Conservation (phyloP, 2,888 invertebrate genomes). For the Euclidia mi region DNA sequence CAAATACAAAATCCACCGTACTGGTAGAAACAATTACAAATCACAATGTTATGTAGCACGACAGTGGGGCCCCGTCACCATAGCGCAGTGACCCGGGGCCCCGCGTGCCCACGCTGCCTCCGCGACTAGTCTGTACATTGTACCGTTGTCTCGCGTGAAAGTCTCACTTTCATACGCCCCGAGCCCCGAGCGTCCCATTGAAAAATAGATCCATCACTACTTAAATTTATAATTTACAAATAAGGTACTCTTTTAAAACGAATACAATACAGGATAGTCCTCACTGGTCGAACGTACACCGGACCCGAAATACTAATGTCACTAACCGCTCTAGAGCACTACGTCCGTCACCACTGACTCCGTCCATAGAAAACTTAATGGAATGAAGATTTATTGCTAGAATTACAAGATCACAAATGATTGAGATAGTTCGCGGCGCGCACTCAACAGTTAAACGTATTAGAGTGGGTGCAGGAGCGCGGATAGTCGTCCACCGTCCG, state of each 20-base stretch:
- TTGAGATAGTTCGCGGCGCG: constrained; percentile 69
- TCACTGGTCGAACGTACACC: constrained; percentile 67
- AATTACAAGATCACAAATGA: constrained; percentile 89
- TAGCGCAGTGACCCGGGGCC: constrained; percentile 53
- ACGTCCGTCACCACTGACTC: constrained; percentile 77
- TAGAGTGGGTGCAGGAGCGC: constrained; percentile 84
- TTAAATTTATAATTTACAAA: constrained; percentile 89
- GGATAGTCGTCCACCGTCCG: constrained; percentile 76
- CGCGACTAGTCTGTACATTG: constrained; percentile 87
- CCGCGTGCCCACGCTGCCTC: constrained; percentile 36
- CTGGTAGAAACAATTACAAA: constrained; percentile 81
- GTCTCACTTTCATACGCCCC: constrained; percentile 83
- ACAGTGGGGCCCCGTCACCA: constrained; percentile 57
- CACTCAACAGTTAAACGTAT: constrained; percentile 89
- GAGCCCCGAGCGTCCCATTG: constrained; percentile 72
- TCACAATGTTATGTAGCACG: constrained; percentile 79
- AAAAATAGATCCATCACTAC: constrained; percentile 89
- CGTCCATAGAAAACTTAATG: constrained; percentile 85
- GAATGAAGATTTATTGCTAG: constrained; percentile 90
- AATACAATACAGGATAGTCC: constrained; percentile 82
- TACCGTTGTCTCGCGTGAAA: constrained; percentile 79
- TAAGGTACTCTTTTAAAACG: constrained; percentile 86
- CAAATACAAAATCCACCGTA: constrained; percentile 83
- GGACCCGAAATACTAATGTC: constrained; percentile 71
- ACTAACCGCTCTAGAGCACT: constrained; percentile 88